phyloP scores from a whole-genome alignment of 2,797 vertebrate species.

The Petrocephalus sullivani region DNA sequence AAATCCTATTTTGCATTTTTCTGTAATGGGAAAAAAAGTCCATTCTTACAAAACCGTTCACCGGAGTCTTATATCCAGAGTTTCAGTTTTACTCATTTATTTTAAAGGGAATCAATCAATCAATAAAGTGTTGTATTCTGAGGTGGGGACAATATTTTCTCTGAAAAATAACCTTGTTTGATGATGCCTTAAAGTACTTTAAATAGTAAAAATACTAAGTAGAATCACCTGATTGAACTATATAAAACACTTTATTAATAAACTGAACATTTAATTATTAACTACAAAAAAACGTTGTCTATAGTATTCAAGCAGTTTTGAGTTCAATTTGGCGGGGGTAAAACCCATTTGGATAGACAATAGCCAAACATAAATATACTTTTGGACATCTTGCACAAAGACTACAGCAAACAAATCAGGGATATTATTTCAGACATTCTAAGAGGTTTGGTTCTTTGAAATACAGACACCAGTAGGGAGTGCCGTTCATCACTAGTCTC shows the following conservation, averaged over 20 bases:
- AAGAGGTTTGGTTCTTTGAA: neutral
- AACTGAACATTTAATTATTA: neutral
- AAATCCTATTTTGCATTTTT: neutral
- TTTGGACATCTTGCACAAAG: neutral
- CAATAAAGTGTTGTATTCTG: neutral
- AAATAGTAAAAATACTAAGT: neutral
- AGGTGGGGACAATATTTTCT: neutral
- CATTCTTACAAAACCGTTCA: neutral
- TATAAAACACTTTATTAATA: neutral
- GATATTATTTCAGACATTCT: neutral
- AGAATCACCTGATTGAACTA: neutral
- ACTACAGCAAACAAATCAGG: neutral
- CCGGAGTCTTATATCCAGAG: neutral
- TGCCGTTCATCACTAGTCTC: neutral
- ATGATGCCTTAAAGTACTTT: neutral
- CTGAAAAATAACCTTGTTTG: neutral
- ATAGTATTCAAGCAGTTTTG: neutral
- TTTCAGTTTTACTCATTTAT: slow-evolving; percentile 9
- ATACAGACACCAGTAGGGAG: neutral
- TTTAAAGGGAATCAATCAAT: neutral
- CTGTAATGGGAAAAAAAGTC: neutral
- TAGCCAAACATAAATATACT: neutral
- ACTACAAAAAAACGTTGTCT: neutral
- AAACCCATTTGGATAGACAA: neutral
- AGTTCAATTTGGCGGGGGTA: neutral